These are phyloP conservation scores for Cossypha caffra DNA, from an alignment of 2,797 vertebrate genomes.

Conservation along the genomic window DNA sequence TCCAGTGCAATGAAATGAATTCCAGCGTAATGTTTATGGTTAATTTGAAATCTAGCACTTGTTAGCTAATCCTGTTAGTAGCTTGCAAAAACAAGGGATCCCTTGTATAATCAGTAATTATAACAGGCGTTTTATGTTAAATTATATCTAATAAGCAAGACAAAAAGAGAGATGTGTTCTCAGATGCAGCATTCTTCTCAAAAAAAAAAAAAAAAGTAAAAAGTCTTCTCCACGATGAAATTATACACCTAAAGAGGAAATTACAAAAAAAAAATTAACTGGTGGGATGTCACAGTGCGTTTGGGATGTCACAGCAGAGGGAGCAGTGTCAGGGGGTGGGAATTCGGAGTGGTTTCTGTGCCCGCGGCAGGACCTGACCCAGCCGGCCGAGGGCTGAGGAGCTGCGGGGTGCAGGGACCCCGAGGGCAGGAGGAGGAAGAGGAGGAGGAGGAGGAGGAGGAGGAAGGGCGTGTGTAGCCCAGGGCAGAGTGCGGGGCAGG, in stretches of 20 bases:
- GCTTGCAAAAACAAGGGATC: slow-evolving; percentile 63
- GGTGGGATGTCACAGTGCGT: background rate
- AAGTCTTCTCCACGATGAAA: background rate
- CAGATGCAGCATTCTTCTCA: background rate
- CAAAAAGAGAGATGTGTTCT: slow-evolving; percentile 38
- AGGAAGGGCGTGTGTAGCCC: background rate
- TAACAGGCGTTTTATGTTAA: slow-evolving; percentile 70
- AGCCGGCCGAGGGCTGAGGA: background rate
- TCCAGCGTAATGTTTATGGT: slow-evolving; percentile 53
- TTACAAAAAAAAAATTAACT: background rate
- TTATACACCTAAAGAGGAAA: too few species aligned
- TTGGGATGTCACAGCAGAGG: background rate
- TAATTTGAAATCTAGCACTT: slow-evolving; percentile 73
- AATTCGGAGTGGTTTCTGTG: background rate
- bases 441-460: background rate
- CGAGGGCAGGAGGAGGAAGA: background rate
- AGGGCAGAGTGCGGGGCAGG: background rate
- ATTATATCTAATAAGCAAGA: slow-evolving; percentile 52
- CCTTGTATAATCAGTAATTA: slow-evolving; percentile 30
- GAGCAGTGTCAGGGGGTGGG: background rate
- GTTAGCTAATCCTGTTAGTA: slow-evolving; percentile 76
- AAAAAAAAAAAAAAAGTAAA: too few species aligned
- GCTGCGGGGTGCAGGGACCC: background rate
- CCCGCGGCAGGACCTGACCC: background rate
- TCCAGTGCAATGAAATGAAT: slow-evolving; percentile 55